Evolutionary conservation across 1,140 invertebrate species (phyloP).

Genomic region (Sycophila sp.): DNA sequence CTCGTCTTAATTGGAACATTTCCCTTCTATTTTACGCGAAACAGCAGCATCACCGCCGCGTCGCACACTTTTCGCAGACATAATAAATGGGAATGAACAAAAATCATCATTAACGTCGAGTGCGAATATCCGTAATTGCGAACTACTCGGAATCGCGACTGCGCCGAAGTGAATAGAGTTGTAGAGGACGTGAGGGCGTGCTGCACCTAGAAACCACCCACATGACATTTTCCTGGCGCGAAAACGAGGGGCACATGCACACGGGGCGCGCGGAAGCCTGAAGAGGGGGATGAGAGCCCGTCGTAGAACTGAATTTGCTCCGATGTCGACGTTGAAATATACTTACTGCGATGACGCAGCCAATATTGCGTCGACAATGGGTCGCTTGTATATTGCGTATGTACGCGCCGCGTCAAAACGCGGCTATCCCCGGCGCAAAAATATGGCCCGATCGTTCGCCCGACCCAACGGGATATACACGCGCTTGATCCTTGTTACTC

Average conservation of each 20-base stretch:
- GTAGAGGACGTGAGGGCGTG: too few species aligned
- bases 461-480: background rate
- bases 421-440: slow-evolving; percentile 8
- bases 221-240: background rate
- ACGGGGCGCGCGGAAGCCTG: background rate
- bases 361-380: slow-evolving; percentile 39
- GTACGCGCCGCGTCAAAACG: slow-evolving; percentile 1
- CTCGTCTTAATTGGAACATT: too few species aligned
- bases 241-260: background rate
- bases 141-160: background rate
- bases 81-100: too few species aligned
- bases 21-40: too few species aligned
- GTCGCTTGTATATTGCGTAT: slow-evolving; percentile 19
- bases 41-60: too few species aligned
- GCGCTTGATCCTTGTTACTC: background rate
- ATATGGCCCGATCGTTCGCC: slow-evolving; percentile 6
- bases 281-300: slow-evolving; percentile 26
- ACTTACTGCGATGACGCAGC: slow-evolving; percentile 32
- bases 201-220: background rate
- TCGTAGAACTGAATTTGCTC: slow-evolving; percentile 41
- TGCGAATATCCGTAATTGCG: slow-evolving; percentile 6
- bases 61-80: too few species aligned
- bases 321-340: slow-evolving; percentile 37
- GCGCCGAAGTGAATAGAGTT: too few species aligned
- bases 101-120: too few species aligned